Percentiles rank a stretch among this genome's conserved stretches.
Evolutionary conservation across 2,113 vertebrate genomes (phyloP).

Genomic region (Platysternon megacephalum): DNA sequence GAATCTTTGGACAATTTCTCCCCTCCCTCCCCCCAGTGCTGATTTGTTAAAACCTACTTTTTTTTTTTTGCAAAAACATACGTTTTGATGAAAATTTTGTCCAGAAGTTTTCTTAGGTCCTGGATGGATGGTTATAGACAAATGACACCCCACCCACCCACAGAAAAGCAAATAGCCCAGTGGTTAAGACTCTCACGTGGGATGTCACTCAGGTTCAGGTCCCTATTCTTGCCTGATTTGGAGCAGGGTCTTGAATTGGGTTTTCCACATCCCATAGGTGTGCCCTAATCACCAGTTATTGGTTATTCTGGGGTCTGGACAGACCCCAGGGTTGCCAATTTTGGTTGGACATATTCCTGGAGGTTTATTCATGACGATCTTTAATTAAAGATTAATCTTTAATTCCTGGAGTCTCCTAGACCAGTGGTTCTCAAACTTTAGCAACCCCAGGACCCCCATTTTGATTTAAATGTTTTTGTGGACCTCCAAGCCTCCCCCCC

Average conservation of each 20-base stretch:
- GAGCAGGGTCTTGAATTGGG: background rate
- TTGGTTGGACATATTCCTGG: no score
- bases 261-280: background rate
- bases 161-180: background rate
- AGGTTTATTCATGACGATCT: no score
- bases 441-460: no score
- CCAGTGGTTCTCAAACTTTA: no score
- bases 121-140: background rate
- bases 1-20: background rate
- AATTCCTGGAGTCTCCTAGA: no score
- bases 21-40: background rate
- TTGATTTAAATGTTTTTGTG: no score
- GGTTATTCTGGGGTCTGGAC: no score
- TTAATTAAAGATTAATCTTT: no score
- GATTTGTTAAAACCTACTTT: background rate
- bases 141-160: background rate
- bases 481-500: no score
- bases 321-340: no score
- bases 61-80: background rate
- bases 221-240: background rate
- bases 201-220: background rate
- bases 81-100: background rate
- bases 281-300: no score
- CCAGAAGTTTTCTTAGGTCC: background rate
- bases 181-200: background rate